Percentiles rank a stretch among this genome's conserved stretches.
Conservation (phyloP, 2,113 vertebrate genomes). For the human (Homo sapiens) region GRCh38 chr2:81204001-81204500, state of each 20-base stretch:
- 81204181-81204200: neutral
- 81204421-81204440: neutral
- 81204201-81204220: neutral
- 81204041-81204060: neutral
- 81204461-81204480: neutral
- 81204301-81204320: neutral
- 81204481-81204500: neutral
- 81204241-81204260: neutral
- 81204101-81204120: neutral
- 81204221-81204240: neutral
- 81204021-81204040: neutral
- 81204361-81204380: neutral
- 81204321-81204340: rapidly evolving
- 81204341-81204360: neutral
- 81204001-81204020: neutral
- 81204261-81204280: neutral
- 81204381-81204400: neutral
- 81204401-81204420: neutral
- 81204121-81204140: neutral
- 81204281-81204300: neutral
- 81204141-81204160: neutral
- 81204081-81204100: neutral
- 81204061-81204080: neutral
- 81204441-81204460: neutral
- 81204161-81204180: neutral